phyloP scores from a whole-genome alignment of 92 coral and sea anemone genomes.

The Epizoanthus scotinus region DNA sequence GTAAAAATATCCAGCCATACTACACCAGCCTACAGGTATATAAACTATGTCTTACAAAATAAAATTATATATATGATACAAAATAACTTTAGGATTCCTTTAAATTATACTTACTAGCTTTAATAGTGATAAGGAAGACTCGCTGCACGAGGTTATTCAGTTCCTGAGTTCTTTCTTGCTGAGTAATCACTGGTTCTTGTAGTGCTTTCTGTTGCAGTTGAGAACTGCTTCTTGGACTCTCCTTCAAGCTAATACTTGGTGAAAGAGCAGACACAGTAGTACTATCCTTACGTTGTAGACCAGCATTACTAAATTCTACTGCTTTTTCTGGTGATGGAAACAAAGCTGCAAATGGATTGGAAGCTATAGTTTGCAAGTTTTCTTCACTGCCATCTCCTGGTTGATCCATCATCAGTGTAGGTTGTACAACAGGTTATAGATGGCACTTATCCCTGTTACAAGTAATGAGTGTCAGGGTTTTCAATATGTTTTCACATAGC shows the following conservation, averaged over 20 bases:
- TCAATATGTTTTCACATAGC: too few relatives aligned
- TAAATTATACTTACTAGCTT: constrained; percentile 52
- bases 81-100: too few relatives aligned
- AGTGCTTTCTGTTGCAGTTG: neutral
- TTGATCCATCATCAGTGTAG: constrained; percentile 12
- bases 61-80: too few relatives aligned
- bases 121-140: constrained; percentile 74
- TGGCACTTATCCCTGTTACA: neutral
- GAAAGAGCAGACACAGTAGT: neutral
- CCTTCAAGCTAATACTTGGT: constrained; percentile 25
- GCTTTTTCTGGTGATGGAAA: constrained; percentile 72
- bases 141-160: constrained; percentile 77
- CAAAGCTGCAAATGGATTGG: constrained; percentile 93
- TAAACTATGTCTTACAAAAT: too few relatives aligned
- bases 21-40: too few relatives aligned
- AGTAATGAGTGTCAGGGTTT: neutral
- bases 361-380: constrained; percentile 37
- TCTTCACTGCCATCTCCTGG: neutral
- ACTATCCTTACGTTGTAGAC: neutral
- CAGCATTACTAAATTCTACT: constrained; percentile 42
- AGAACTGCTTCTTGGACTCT: neutral
- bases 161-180: constrained; percentile 41
- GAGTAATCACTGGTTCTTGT: neutral
- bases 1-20: too few relatives aligned
- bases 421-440: neutral